Evolutionary conservation across 2,888 invertebrate genomes (phyloP), one percentile per base, ranked within the genome.

Genomic region (Drosophila rellima): DNA sequence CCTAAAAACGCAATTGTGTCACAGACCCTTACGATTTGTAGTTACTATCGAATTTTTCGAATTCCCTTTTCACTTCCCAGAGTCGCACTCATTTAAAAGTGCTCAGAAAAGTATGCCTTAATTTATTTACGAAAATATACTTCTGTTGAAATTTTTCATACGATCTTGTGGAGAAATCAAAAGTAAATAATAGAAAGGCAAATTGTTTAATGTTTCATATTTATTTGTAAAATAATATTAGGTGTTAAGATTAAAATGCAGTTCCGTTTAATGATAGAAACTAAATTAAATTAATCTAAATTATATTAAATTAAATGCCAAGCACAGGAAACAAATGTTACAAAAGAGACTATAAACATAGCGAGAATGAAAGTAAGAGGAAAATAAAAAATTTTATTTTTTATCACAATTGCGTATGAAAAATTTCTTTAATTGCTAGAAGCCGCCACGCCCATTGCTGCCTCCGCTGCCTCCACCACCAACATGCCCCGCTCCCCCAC

Each of bases 371-470:
- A 48, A 56, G 55, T 45, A 33, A 64, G 50, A 63, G 35, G 42
- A 50, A 55, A 54, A 47, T 57, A 37, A 78, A 82, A 52, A 63
- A 68, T 76, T 83, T 88, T 80, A 84, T 79, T 91, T 91, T 91
- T 90, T 90, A 91, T 91, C 91, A 91, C 91, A 91, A 91, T 91
- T 91, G 84, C 91, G 90, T 88, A 91, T 89, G 89, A 91, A 91
- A 87, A 91, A 89, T 84, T 90, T 91, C 90, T 91, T 91, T 91
- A 91, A 90, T 80, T 91, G 91, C 90, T 91, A 91, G 88, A 91
- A 91, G 73, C 91, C 82, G 61, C 91, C 78, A 70, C 90, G 90
- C 33, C 87, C 74, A 74, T 60, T 51, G 7, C 78, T 72, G 18
- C 78, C 62, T 3, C 39, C 39, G 13, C n/a, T 73, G 20, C 42